Base-by-base conservation (phyloP, 1,140 invertebrate species). In the Lordiphosa clarofinis region DNA sequence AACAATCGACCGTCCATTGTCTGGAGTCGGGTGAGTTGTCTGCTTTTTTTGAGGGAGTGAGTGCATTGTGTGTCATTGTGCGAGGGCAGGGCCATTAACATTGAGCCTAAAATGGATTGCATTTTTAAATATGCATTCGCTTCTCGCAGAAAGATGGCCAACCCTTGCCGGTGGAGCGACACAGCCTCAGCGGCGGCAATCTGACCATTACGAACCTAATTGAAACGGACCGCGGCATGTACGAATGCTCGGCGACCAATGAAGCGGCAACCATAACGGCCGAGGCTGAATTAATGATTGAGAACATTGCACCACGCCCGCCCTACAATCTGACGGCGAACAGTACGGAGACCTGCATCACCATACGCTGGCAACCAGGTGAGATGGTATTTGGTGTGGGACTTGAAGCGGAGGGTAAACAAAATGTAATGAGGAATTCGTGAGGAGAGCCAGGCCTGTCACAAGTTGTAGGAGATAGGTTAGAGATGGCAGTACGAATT, bases 241-340 rank as follows among this genome's bases (percentile, higher is more conserved):
- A 98, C 90, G 95, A 97, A 88, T 99, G 97, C 89, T 93, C 96
- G 31, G 94, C 96, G 1, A 94, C 93, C 61, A 99, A 98, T 90
- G 96, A 97, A 84, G 96, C 97, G 6, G 96, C 95, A n/a, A 96
- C 95, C 7, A 93, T 98, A 24, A 93, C 95, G 2, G 92, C 94
- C 1, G 94, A 96, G 88, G 95, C 96, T 1, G 95, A 97, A 89
- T 90, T 99, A 35, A 93, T 97, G 87, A 94, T 99, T 49, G 93
- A 97, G 90, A 93, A 97, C 79, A 91, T 93, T 35, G 94, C 96
- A 21, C 96, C 97, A 6, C 94, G 97, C 82, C 96, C 97, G 4
- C 97, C 97, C 0, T 95, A 95, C 89, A 97, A 98, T 90, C 91
- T 99, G 3, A 94, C 94, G 31, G 94, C 95, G 2, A 92, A 93